phyloP scores from a whole-genome alignment of 2,113 vertebrate genomes.

The Odocoileus virginianus region DNA sequence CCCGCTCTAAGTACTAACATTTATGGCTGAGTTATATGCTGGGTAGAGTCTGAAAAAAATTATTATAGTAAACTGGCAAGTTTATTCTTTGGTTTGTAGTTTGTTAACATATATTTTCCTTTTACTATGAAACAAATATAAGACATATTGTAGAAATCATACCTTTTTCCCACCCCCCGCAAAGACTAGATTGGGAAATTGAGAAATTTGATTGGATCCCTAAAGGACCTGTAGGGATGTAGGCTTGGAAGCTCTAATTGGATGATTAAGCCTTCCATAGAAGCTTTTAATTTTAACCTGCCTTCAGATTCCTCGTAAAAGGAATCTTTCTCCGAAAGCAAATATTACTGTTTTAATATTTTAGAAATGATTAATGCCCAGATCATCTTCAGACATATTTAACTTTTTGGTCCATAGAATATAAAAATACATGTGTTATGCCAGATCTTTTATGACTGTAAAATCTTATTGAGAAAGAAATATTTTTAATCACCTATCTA shows the following conservation, averaged over 20 bases:
- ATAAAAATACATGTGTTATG: not conserved
- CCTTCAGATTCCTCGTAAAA: not conserved
- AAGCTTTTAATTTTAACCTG: not conserved
- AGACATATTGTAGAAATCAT: not conserved
- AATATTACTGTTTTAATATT: not conserved
- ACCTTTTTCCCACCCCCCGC: not conserved
- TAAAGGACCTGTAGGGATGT: not conserved
- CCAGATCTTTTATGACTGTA: conserved; percentile 6
- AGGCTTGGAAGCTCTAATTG: not conserved
- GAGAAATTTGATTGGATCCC: not conserved
- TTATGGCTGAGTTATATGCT: conserved; percentile 30
- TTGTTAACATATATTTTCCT: not conserved
- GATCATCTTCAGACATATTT: not conserved
- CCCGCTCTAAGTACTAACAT: not conserved
- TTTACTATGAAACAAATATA: not conserved
- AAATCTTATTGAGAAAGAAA: conserved; percentile 11
- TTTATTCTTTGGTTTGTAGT: not conserved
- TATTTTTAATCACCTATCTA: conserved; percentile 25
- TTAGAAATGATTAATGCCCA: not conserved
- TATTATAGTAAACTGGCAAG: not conserved
- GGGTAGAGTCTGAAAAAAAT: not conserved
- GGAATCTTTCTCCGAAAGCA: conserved; percentile 3
- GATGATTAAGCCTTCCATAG: not conserved
- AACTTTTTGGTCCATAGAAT: not conserved
- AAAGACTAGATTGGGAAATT: not conserved